Conservation (phyloP, 2,888 invertebrate species). For the Stenolophus ochropezus region DNA sequence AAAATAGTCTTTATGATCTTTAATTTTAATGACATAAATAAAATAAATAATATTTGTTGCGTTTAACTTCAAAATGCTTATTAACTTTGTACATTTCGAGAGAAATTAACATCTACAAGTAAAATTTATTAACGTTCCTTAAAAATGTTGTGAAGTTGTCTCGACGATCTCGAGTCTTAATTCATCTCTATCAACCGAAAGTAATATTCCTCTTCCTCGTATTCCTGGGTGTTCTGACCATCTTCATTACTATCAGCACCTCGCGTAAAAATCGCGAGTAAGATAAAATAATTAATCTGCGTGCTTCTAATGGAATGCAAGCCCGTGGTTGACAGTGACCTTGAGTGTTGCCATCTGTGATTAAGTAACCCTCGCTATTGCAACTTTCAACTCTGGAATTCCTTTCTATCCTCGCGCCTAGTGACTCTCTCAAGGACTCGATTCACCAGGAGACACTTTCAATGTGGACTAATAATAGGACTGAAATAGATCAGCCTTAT, state of each 20-base stretch:
- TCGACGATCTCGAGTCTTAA: neutral
- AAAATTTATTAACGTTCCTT: neutral
- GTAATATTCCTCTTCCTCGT: neutral
- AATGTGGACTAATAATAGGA: neutral
- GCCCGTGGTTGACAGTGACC: slow-evolving; percentile 46
- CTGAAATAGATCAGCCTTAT: neutral
- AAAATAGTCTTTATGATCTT: too few species aligned
- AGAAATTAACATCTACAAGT: neutral
- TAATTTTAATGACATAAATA: too few species aligned
- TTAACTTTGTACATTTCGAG: too few species aligned
- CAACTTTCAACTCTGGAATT: slow-evolving; percentile 57
- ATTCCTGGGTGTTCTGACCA: slow-evolving; percentile 6
- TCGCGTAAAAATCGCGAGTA: slow-evolving; percentile 14
- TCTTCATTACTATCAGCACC: neutral
- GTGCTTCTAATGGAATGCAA: slow-evolving; percentile 21
- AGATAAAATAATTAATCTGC: slow-evolving; percentile 47
- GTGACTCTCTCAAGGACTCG: slow-evolving; percentile 45
- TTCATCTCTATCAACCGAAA: slow-evolving; percentile 2
- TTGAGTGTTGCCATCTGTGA: slow-evolving; percentile 48
- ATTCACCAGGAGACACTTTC: neutral
- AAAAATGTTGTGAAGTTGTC: neutral
- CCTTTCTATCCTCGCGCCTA: slow-evolving; percentile 28
- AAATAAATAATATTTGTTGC: too few species aligned
- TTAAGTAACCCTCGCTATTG: slow-evolving; percentile 54
- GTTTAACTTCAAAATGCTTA: too few species aligned